These are phyloP conservation scores for Cavia aperea DNA, from an alignment of 2,113 vertebrate genomes.

Conservation along the genomic window DNA sequence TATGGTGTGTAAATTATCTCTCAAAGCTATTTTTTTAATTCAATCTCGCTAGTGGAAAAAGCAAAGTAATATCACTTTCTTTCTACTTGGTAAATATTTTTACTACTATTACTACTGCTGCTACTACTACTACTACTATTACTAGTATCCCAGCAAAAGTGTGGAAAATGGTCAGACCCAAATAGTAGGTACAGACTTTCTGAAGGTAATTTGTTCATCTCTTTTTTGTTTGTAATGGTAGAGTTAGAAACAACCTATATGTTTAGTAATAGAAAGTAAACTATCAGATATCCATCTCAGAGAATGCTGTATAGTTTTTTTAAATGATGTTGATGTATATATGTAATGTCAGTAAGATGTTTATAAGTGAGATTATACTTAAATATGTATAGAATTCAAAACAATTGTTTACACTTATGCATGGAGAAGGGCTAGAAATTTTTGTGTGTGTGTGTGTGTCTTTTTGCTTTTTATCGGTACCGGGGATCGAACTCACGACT, in stretches of 20 bases:
- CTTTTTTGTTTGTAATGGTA: not conserved
- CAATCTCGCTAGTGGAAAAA: not conserved
- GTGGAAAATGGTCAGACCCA: not conserved
- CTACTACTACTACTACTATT: not conserved
- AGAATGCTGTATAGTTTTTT: not conserved
- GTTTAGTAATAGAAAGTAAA: not conserved
- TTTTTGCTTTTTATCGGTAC: too few species aligned
- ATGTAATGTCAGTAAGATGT: not conserved
- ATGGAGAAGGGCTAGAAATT: not conserved
- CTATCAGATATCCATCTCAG: not conserved
- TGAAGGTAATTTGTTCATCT: not conserved
- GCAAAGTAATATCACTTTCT: not conserved
- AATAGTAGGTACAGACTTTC: not conserved
- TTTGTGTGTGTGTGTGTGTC: not conserved
- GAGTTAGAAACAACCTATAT: not conserved
- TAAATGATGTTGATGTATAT: not conserved
- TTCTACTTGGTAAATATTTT: not conserved
- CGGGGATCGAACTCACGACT: too few species aligned
- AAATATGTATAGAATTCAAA: not conserved
- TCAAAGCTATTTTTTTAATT: not conserved
- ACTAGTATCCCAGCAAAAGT: not conserved
- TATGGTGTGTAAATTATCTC: not conserved
- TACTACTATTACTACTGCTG: not conserved
- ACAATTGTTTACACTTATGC: not conserved
- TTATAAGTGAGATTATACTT: conserved; percentile 1